A percentile compares a stretch with the other conserved stretches of the same genome.
These are phyloP conservation scores for Pelosia muscerda DNA, from an alignment of 2,888 invertebrate species.

Conservation along the genomic window DNA sequence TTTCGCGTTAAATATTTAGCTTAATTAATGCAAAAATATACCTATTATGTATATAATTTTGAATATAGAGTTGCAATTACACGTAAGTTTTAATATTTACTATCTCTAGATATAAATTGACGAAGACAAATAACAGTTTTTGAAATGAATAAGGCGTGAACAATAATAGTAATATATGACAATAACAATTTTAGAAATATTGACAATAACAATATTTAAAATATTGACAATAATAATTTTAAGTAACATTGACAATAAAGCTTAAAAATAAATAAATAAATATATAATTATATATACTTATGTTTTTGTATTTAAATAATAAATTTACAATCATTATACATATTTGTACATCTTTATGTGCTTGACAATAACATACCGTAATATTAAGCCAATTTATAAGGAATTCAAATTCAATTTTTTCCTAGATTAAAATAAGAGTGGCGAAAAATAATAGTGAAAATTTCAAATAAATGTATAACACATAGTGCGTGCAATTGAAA, in stretches of 20 bases:
- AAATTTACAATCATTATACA: conserved; percentile 6
- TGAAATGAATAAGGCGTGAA: background rate
- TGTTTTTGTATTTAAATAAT: background rate
- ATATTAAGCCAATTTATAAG: conserved; percentile 37
- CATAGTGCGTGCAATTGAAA: conserved; percentile 32
- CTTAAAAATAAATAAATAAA: background rate
- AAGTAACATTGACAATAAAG: conserved; percentile 7
- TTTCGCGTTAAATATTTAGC: conserved; percentile 6
- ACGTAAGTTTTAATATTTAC: background rate
- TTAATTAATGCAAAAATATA: background rate
- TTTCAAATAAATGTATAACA: conserved; percentile 33
- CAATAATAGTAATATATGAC: background rate
- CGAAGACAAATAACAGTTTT: background rate
- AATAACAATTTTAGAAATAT: conserved; percentile 42
- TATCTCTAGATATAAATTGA: background rate
- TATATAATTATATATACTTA: conserved; percentile 3
- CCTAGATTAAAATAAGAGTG: conserved; percentile 35
- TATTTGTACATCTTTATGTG: conserved; percentile 36
- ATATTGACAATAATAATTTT: background rate
- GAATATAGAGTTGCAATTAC: background rate
- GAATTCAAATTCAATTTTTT: conserved; percentile 30
- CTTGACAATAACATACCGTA: conserved; percentile 49
- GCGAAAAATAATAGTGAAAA: conserved; percentile 43
- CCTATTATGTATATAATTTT: background rate
- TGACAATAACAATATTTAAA: conserved; percentile 61